Evolutionary conservation across 2,888 invertebrate genomes (phyloP).

Genomic region (Neoascia interrupta): DNA sequence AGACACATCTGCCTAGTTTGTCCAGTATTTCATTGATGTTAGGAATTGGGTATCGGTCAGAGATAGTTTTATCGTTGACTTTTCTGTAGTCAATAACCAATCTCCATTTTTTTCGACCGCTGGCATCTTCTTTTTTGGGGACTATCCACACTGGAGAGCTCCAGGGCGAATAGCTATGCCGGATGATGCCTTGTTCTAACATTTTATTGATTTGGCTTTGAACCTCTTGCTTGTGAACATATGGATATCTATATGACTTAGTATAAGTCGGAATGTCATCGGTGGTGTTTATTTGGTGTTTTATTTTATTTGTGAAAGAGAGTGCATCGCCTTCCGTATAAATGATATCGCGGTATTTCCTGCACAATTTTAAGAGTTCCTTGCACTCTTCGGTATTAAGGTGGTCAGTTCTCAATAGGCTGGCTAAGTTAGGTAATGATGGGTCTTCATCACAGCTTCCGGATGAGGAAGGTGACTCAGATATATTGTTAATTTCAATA

Average conservation of each 20-base stretch:
- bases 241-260: slow-evolving; percentile 5
- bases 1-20: slow-evolving; percentile 31
- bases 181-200: slow-evolving; percentile 11
- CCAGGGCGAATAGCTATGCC: slow-evolving; percentile 10
- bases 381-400: neutral
- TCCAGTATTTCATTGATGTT: neutral
- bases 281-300: slow-evolving; percentile 1
- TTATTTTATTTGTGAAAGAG: neutral
- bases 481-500: neutral
- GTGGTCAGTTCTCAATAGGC: neutral
- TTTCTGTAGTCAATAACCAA: slow-evolving; percentile 15
- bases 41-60: slow-evolving; percentile 1
- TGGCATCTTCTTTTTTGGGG: neutral
- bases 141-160: slow-evolving; percentile 15
- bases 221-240: slow-evolving; percentile 9
- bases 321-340: slow-evolving; percentile 2
- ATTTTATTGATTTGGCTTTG: slow-evolving; percentile 1
- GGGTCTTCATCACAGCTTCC: neutral
- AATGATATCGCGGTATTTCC: neutral
- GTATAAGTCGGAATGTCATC: neutral
- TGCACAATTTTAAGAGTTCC: slow-evolving; percentile 2
- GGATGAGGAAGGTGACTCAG: neutral
- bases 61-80: slow-evolving; percentile 8
- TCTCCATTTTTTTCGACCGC: slow-evolving; percentile 8
- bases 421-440: neutral